Percentiles rank a stretch among this genome's conserved stretches.
phyloP scores from a whole-genome alignment of 2,113 vertebrate genomes.

The Paracanthobrama guichenoti region DNA sequence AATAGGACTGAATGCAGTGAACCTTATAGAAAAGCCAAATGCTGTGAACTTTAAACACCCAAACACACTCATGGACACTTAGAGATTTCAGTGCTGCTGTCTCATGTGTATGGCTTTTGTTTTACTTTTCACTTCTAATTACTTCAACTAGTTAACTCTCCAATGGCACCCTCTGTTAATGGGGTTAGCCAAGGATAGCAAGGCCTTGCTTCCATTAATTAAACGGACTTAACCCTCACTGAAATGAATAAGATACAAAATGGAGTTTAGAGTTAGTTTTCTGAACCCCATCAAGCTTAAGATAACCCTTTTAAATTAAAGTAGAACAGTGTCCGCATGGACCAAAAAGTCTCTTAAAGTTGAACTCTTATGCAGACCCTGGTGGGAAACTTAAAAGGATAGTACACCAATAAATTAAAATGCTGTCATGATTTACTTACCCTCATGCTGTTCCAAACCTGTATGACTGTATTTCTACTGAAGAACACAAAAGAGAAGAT shows the following conservation, averaged over 20 bases:
- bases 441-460: neutral
- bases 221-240: conserved; percentile 44
- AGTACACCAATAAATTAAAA: neutral
- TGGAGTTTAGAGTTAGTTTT: conserved; percentile 33
- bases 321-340: neutral
- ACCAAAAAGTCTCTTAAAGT: conserved; percentile 19
- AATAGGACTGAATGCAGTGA: neutral
- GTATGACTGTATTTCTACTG: neutral
- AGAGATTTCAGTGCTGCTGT: conserved; percentile 30
- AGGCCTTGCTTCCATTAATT: conserved; percentile 48
- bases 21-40: neutral
- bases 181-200: conserved; percentile 48
- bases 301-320: conserved; percentile 40
- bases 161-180: conserved; percentile 45
- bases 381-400: conserved; percentile 5
- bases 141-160: conserved; percentile 51
- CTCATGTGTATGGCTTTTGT: conserved; percentile 14
- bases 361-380: conserved; percentile 19
- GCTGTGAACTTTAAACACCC: neutral
- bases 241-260: conserved; percentile 32
- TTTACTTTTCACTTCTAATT: conserved; percentile 46
- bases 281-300: conserved; percentile 32
- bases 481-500: neutral
- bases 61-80: neutral
- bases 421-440: neutral